Evolutionary conservation across 2,888 invertebrate genomes (phyloP).

Genomic region (Carcina quercana): DNA sequence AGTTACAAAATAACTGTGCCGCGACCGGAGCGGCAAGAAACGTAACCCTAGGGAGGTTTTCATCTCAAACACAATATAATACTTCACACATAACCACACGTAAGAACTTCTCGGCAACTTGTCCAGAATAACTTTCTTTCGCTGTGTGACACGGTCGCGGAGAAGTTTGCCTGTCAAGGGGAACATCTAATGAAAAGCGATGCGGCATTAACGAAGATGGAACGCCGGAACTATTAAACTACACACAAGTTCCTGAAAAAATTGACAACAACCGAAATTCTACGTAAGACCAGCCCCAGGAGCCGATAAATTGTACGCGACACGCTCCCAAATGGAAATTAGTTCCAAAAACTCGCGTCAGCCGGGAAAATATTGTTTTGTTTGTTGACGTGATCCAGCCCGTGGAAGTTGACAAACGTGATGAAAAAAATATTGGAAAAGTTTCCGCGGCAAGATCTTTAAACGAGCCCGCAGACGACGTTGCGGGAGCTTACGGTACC

Average conservation of each 20-base stretch:
- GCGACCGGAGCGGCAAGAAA: too few relatives aligned
- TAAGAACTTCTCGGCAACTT: constrained; percentile 37
- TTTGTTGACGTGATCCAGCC: constrained; percentile 50
- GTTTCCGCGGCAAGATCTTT: constrained; percentile 38
- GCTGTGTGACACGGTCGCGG: constrained; percentile 26
- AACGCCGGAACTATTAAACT: constrained; percentile 31
- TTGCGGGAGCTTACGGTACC: constrained; percentile 23
- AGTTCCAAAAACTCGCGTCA: constrained; percentile 50
- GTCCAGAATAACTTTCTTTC: constrained; percentile 29
- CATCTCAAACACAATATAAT: too few relatives aligned
- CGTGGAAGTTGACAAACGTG: constrained; percentile 50
- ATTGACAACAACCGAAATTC: constrained; percentile 27
- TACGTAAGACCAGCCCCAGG: constrained; percentile 24
- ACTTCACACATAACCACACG: too few relatives aligned
- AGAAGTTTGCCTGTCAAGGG: constrained; percentile 36
- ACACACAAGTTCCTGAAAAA: constrained; percentile 30
- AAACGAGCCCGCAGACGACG: constrained; percentile 31
- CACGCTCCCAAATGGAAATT: constrained; percentile 48
- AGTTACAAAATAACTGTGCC: too few relatives aligned
- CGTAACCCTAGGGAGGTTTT: too few relatives aligned
- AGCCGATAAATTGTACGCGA: constrained; percentile 44
- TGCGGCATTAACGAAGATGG: constrained; percentile 51
- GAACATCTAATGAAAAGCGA: constrained; percentile 53
- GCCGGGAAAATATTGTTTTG: constrained; percentile 53
- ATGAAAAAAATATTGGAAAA: constrained; percentile 68